These are phyloP conservation scores for Phrynocephalus versicolor DNA, from an alignment of 2,113 vertebrate species.

Conservation along the genomic window DNA sequence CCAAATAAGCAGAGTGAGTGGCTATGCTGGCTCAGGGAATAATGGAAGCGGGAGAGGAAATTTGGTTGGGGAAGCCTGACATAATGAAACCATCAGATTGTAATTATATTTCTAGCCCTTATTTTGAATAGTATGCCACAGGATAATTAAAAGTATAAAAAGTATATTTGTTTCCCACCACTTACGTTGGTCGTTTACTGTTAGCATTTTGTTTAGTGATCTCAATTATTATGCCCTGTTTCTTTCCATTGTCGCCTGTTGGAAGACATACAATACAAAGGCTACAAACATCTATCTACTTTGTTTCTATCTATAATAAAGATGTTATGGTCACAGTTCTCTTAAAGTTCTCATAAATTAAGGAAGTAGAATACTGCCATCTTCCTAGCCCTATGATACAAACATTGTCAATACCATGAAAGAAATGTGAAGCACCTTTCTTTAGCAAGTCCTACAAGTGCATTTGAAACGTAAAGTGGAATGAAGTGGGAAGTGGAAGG, in stretches of 20 bases:
- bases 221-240: accelerated
- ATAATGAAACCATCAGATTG: background rate
- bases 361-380: background rate
- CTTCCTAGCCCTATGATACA: background rate
- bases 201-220: conserved; percentile 8
- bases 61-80: background rate
- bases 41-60: background rate
- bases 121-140: background rate
- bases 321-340: background rate
- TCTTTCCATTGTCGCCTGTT: accelerated
- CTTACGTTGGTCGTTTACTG: conserved; percentile 8
- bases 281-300: background rate
- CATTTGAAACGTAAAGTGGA: background rate
- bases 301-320: background rate
- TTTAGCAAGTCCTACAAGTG: background rate
- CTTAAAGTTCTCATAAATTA: background rate
- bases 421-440: conserved; percentile 16
- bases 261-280: background rate
- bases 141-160: background rate
- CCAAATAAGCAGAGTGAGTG: background rate
- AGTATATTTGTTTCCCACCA: background rate
- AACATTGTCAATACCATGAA: conserved; percentile 19
- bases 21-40: background rate
- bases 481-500: background rate
- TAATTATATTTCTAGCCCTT: background rate